Base-by-base conservation (phyloP, 1,140 invertebrate genomes). In the Myzus persicae region DNA sequence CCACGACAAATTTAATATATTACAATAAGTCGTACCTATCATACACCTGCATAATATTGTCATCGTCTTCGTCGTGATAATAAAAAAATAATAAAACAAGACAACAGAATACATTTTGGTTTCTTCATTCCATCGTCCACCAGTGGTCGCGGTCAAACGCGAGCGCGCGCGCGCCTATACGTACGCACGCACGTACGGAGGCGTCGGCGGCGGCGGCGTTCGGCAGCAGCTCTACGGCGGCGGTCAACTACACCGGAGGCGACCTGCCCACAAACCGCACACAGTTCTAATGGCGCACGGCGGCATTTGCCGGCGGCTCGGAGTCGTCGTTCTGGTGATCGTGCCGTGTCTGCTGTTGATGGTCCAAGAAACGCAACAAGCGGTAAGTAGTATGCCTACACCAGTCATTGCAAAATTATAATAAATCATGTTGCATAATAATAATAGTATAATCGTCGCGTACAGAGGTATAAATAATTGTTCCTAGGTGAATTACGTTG, bases 331-430 rank as follows among this genome's bases (percentile, higher is more conserved):
- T 40, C 44, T 92, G 20, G 36, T 92, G 11, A 44, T 92, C 40
- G 38, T 92, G 1, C 31, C 90, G 8, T 92, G 90, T 48, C n/a
- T 92, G 67, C 67, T 89, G 88, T 40, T 54, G 88, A 24, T 90
- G 88, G n/a, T 84, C 26, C 91, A 31, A 38, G 14, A 81, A 51
- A 92, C 91, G 59, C 67, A 84, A 81, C 91, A 92, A 76, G 91
- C 91, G 67, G 91, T 92, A 82, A 92, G 91, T 92, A 92, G 3
- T 44, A 14, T 22, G 9, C n/a, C 22, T 44, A 14, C 38, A 24
- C n/a, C 22, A 82, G 24, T 36, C n/a, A 38, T n/a, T 81, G 36
- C 36, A 38, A 81, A 81, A 38, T 40, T 22, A 82, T 24, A 38
- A 20, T 76, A 59, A 6, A 51, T 51, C 18, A 22, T 51, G 48